A percentile compares a stretch with the other conserved stretches of the same genome.
These are phyloP conservation scores for Sialis lutaria DNA, from an alignment of 2,888 invertebrate species.

Conservation along the genomic window DNA sequence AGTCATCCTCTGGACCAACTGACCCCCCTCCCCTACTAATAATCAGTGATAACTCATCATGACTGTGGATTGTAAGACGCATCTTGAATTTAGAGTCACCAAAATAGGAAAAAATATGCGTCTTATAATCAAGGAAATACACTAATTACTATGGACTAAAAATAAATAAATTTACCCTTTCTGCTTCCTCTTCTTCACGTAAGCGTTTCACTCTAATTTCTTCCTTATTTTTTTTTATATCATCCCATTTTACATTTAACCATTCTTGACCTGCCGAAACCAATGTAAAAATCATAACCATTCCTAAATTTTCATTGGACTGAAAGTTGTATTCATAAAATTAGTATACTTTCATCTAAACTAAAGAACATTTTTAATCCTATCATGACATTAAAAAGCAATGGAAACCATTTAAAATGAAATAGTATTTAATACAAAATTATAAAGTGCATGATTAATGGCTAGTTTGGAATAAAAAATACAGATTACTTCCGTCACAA, in stretches of 20 bases:
- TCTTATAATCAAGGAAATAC: constrained; percentile 3
- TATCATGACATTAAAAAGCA: background rate
- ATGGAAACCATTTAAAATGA: too few relatives aligned
- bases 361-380: background rate
- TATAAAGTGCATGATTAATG: background rate
- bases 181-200: constrained; percentile 71
- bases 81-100: constrained; percentile 2
- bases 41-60: too few relatives aligned
- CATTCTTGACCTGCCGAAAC: constrained; percentile 89
- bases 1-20: too few relatives aligned
- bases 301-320: constrained; percentile 81
- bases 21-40: too few relatives aligned
- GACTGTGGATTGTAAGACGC: too few relatives aligned
- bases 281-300: constrained; percentile 94
- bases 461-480: too few relatives aligned
- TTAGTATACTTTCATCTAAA: too few relatives aligned
- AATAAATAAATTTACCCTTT: constrained; percentile 38
- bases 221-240: constrained; percentile 50
- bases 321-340: constrained; percentile 18
- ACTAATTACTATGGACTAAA: background rate
- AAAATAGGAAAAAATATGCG: constrained; percentile 1
- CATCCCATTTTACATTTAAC: constrained; percentile 74
- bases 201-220: constrained; percentile 48
- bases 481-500: too few relatives aligned
- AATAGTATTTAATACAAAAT: background rate